A percentile compares a stretch with the other conserved stretches of the same genome.
Evolutionary conservation across 2,113 vertebrate species (phyloP).

Genomic region (Canis aureus): DNA sequence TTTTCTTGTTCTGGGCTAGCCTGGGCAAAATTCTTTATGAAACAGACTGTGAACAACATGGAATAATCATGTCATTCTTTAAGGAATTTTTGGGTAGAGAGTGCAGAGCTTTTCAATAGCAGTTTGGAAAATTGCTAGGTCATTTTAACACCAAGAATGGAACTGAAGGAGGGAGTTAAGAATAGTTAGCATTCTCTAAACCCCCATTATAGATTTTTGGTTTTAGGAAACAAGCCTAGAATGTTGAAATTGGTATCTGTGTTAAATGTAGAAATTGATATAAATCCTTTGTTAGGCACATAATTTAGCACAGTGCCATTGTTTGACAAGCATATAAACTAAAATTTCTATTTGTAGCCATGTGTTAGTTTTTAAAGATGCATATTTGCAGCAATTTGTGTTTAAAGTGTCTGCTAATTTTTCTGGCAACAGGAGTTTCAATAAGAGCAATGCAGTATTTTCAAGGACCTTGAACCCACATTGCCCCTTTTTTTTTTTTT

Average conservation of each 20-base stretch:
- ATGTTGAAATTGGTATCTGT: conserved; percentile 15
- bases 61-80: conserved; percentile 38
- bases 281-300: conserved; percentile 39
- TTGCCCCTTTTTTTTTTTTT: neutral
- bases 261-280: conserved; percentile 49
- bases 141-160: conserved; percentile 33
- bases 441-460: conserved; percentile 35
- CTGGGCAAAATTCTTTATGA: conserved; percentile 64
- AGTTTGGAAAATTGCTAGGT: conserved; percentile 63
- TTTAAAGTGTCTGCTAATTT: conserved; percentile 33
- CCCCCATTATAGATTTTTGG: conserved; percentile 32
- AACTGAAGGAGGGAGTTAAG: neutral
- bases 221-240: conserved; percentile 49
- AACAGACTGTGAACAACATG: neutral
- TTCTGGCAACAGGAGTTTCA: conserved; percentile 53
- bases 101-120: neutral
- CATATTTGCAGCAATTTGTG: conserved; percentile 49
- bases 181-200: conserved; percentile 35
- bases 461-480: neutral
- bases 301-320: neutral
- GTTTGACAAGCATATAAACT: conserved; percentile 10
- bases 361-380: conserved; percentile 39
- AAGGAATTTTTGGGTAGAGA: conserved; percentile 52
- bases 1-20: conserved; percentile 63
- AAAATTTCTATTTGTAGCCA: conserved; percentile 35